Evolutionary conservation across 2,888 invertebrate species (phyloP).

Genomic region (Stenolophus ochropezus): DNA sequence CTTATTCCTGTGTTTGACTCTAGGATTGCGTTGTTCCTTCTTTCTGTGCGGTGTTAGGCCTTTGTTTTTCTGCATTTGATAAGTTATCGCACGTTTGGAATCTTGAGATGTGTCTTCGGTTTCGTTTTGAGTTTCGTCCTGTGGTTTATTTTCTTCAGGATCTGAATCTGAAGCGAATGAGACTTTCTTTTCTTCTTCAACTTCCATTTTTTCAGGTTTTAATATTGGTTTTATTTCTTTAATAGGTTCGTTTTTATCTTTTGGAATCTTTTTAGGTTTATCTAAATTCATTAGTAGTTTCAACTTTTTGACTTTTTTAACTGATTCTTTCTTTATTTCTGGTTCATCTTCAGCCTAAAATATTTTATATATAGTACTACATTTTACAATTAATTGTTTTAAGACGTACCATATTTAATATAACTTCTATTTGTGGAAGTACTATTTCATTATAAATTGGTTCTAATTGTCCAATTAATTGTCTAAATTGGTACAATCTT

Average conservation of each 20-base stretch:
- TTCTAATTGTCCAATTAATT: slow-evolving; percentile 84
- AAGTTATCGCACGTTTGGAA: slow-evolving; percentile 86
- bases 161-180: neutral
- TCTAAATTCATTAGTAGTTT: slow-evolving; percentile 71
- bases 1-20: slow-evolving; percentile 95
- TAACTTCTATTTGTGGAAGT: slow-evolving; percentile 80
- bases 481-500: slow-evolving; percentile 86
- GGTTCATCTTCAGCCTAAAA: neutral
- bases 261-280: neutral
- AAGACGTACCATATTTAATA: slow-evolving; percentile 68
- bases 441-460: slow-evolving; percentile 81
- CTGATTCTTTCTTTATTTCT: neutral
- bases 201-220: neutral
- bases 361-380: neutral
- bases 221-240: slow-evolving; percentile 27
- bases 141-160: slow-evolving; percentile 3
- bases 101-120: slow-evolving; percentile 69
- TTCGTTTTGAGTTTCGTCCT: slow-evolving; percentile 57
- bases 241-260: neutral
- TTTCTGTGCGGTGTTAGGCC: slow-evolving; percentile 93
- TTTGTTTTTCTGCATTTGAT: slow-evolving; percentile 97
- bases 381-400: too few relatives aligned
- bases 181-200: neutral
- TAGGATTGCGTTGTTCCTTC: slow-evolving; percentile 94
- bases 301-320: slow-evolving; percentile 68